A percentile compares a stretch with the other conserved stretches of the same genome.
These are phyloP conservation scores for Drosophila elegans DNA, from an alignment of 1,140 invertebrate species.

Conservation along the genomic window DNA sequence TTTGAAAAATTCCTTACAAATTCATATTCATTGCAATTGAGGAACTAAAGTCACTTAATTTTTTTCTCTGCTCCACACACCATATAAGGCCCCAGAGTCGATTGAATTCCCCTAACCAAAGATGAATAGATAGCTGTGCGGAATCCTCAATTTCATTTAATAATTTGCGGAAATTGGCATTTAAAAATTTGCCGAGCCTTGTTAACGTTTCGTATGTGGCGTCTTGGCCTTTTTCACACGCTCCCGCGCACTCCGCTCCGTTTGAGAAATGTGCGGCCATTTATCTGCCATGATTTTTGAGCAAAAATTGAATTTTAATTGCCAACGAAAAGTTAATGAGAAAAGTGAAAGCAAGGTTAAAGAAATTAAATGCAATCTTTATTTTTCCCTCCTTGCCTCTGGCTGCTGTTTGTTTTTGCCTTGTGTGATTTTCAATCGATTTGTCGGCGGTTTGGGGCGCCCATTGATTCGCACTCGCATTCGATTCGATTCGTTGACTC, in stretches of 20 bases:
- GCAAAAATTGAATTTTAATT: conserved; percentile 82
- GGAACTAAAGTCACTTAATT: neutral
- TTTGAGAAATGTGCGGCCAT: conserved; percentile 67
- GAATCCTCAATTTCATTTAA: conserved; percentile 81
- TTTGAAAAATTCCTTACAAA: too few species aligned
- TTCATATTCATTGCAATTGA: too few species aligned
- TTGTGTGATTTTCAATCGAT: conserved; percentile 74
- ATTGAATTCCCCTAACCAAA: conserved; percentile 29
- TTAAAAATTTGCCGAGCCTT: conserved; percentile 76
- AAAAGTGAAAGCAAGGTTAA: conserved; percentile 83
- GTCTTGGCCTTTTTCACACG: conserved; percentile 73
- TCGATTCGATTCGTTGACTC: conserved; percentile 44
- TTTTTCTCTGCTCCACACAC: conserved; percentile 5
- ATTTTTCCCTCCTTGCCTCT: neutral
- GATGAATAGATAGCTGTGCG: conserved; percentile 70
- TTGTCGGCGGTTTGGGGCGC: conserved; percentile 42
- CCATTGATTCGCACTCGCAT: conserved; percentile 57
- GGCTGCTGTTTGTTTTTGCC: conserved; percentile 25
- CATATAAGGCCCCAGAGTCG: conserved; percentile 21
- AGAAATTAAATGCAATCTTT: conserved; percentile 73
- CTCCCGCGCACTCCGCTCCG: conserved; percentile 50
- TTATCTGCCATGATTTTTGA: conserved; percentile 62
- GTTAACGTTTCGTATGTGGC: conserved; percentile 58
- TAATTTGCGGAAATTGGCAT: conserved; percentile 83
- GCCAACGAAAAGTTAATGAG: conserved; percentile 82